Evolutionary conservation across 2,797 vertebrate genomes (phyloP).

Genomic region (Cossypha heuglini): DNA sequence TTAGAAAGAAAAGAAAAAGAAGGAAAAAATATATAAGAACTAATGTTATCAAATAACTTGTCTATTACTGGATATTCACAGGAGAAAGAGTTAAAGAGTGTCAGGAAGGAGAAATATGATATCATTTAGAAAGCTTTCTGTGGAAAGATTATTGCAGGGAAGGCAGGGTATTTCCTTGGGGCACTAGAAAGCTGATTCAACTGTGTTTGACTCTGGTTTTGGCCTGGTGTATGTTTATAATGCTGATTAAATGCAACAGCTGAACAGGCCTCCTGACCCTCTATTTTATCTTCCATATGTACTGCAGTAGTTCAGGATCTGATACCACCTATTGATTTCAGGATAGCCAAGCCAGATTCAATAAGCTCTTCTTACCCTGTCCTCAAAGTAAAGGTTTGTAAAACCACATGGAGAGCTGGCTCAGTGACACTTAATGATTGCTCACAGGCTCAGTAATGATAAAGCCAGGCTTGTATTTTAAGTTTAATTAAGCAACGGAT

Average conservation of each 20-base stretch:
- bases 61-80: not conserved
- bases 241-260: not conserved
- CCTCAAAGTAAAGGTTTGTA: not conserved
- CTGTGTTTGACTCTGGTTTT: not conserved
- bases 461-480: not conserved
- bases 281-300: not conserved
- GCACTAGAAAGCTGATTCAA: not conserved
- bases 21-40: not conserved
- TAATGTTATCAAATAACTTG: not conserved
- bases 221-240: not conserved
- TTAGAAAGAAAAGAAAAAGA: not conserved
- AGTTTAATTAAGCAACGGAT: slow-evolving; percentile 32
- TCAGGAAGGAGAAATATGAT: not conserved
- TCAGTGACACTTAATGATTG: slow-evolving; percentile 17
- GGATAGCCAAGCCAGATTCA: not conserved
- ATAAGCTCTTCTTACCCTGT: not conserved
- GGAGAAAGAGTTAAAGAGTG: not conserved
- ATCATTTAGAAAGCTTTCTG: not conserved
- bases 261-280: not conserved
- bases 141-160: not conserved
- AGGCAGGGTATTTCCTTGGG: not conserved
- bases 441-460: not conserved
- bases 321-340: not conserved
- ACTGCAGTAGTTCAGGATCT: not conserved
- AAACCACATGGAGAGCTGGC: not conserved